Percentiles rank a stretch among this genome's conserved stretches.
phyloP scores from a whole-genome alignment of 2,797 vertebrate genomes.

The Anabacerthia variegaticeps region DNA sequence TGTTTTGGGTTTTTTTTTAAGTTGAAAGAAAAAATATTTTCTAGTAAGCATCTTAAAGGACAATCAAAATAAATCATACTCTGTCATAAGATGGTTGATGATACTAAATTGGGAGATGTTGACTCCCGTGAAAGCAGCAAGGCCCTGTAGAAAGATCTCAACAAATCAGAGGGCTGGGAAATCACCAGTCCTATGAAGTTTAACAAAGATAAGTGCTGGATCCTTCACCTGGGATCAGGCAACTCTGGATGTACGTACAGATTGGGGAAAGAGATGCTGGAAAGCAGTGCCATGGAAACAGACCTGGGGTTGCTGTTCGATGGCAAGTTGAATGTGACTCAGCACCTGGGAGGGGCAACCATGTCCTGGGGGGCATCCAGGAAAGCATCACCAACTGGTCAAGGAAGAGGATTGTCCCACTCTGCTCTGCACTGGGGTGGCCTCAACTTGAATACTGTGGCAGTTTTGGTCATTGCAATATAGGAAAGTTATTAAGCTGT shows the following conservation, averaged over 20 bases:
- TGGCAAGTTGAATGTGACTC: rapidly evolving
- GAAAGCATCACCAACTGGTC: rapidly evolving
- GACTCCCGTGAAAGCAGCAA: not conserved
- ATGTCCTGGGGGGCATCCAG: not conserved
- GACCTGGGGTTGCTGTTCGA: rapidly evolving
- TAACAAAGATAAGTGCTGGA: no score
- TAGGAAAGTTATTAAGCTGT: not conserved
- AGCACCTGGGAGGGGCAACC: not conserved
- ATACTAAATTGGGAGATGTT: not conserved
- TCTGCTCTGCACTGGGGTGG: rapidly evolving
- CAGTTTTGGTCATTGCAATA: not conserved
- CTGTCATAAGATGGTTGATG: not conserved
- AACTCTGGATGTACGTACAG: not conserved
- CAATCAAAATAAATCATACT: not conserved
- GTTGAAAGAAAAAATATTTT: not conserved
- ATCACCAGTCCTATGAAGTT: not conserved
- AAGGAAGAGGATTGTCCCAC: not conserved
- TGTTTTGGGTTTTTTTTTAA: not conserved
- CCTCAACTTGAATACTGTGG: rapidly evolving
- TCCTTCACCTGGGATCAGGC: not conserved
- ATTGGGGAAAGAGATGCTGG: not conserved
- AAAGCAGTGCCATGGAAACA: rapidly evolving
- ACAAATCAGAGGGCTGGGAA: not conserved
- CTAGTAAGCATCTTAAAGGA: not conserved
- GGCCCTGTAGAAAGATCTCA: not conserved